A percentile compares a stretch with the other conserved stretches of the same genome.
Evolutionary conservation across 2,113 vertebrate species (phyloP).

Genomic region (Leucosticte australis): DNA sequence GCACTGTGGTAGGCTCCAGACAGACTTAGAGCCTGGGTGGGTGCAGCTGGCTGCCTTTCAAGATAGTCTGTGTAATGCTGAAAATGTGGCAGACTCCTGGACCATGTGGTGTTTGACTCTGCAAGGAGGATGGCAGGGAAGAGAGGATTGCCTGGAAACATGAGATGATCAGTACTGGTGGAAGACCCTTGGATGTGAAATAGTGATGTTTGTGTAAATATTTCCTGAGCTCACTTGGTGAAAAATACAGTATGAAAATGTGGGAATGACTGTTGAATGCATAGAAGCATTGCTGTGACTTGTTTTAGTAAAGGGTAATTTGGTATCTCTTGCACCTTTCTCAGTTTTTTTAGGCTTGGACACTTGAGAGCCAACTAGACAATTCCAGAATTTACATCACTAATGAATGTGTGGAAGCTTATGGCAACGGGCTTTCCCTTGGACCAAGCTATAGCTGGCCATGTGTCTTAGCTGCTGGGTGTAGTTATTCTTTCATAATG

Average conservation of each 20-base stretch:
- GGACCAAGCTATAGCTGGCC: neutral
- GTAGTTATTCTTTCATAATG: fast-evolving
- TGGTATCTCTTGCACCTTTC: neutral
- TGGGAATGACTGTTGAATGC: neutral
- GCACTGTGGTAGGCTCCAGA: constrained; percentile 7
- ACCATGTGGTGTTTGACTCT: neutral
- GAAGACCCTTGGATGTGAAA: neutral
- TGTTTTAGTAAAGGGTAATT: neutral
- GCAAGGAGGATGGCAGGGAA: neutral
- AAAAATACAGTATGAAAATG: neutral
- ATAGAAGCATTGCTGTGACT: neutral
- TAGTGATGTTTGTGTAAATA: neutral
- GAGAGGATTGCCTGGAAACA: neutral
- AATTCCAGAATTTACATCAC: neutral
- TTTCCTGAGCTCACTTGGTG: neutral
- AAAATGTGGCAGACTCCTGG: constrained; percentile 2
- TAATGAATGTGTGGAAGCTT: neutral
- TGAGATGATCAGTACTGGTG: neutral
- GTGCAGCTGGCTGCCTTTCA: constrained; percentile 15
- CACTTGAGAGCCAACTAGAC: neutral
- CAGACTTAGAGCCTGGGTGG: neutral
- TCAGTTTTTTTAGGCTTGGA: neutral
- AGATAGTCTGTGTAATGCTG: neutral
- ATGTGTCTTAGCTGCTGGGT: neutral
- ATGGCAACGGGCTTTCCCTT: neutral